Conservation (phyloP, 2,797 vertebrate species). For the Sebastes oblongus region DNA sequence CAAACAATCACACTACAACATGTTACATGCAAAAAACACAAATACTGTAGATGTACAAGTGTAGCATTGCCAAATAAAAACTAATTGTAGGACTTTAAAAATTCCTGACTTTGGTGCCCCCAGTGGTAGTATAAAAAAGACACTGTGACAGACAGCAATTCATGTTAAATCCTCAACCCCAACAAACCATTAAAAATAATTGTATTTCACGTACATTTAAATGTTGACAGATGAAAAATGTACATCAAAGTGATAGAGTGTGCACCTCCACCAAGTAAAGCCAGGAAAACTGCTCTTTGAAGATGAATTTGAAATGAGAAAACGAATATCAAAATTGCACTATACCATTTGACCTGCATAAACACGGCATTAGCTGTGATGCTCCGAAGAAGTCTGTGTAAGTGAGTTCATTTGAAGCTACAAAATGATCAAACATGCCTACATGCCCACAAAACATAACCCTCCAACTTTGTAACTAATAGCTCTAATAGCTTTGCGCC, state of each 20-base stretch:
- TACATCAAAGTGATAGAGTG: not conserved
- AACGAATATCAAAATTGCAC: not conserved
- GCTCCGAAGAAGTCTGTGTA: not conserved
- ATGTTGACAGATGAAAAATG: not conserved
- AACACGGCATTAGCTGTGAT: not conserved
- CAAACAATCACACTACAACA: not conserved
- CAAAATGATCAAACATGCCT: not conserved
- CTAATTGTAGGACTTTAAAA: not conserved
- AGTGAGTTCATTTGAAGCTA: not conserved
- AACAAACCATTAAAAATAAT: too few relatives aligned
- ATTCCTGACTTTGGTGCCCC: not conserved
- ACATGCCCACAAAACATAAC: too few relatives aligned
- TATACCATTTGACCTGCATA: not conserved
- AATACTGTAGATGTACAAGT: not conserved
- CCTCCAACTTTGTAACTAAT: not conserved
- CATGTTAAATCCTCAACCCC: not conserved
- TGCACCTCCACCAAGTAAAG: not conserved
- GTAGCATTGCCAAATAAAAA: not conserved
- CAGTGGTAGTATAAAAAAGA: not conserved
- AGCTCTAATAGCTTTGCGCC: not conserved
- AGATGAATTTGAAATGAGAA: not conserved
- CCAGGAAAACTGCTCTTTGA: not conserved
- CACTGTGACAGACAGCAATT: not conserved
- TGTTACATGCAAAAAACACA: not conserved
- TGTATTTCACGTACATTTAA: not conserved